Evolutionary conservation across 2,888 invertebrate genomes (phyloP).

Genomic region (Mythimna impura): DNA sequence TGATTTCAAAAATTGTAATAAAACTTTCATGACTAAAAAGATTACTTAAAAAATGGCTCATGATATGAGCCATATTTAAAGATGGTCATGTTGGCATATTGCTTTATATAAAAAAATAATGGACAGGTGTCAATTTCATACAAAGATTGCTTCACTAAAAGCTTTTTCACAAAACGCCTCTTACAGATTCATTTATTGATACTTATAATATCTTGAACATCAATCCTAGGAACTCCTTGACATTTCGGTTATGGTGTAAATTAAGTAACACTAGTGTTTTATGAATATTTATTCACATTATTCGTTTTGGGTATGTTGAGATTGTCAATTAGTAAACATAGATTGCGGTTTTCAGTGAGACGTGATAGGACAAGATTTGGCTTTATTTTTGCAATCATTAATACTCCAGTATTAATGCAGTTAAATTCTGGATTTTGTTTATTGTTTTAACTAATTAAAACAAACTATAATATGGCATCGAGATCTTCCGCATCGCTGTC

Average conservation of each 20-base stretch:
- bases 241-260: constrained; percentile 56
- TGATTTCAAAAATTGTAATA: neutral
- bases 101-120: neutral
- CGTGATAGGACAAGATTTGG: constrained; percentile 1
- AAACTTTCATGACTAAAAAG: neutral
- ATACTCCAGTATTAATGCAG: neutral
- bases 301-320: neutral
- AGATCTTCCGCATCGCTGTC: no score
- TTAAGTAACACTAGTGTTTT: constrained; percentile 17
- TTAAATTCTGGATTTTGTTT: neutral
- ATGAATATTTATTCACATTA: constrained; percentile 32
- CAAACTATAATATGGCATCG: no score
- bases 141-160: constrained; percentile 33
- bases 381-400: neutral
- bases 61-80: neutral
- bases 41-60: no score
- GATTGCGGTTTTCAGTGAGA: constrained; percentile 4
- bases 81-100: constrained; percentile 12
- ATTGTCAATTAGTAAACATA: constrained; percentile 5
- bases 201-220: constrained; percentile 7
- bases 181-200: constrained; percentile 16
- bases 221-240: constrained; percentile 57
- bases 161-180: constrained; percentile 28
- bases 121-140: constrained; percentile 19
- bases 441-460: no score